These are phyloP conservation scores for Nilaparvata lugens DNA, from an alignment of 1,140 invertebrate species.

Conservation along the genomic window DNA sequence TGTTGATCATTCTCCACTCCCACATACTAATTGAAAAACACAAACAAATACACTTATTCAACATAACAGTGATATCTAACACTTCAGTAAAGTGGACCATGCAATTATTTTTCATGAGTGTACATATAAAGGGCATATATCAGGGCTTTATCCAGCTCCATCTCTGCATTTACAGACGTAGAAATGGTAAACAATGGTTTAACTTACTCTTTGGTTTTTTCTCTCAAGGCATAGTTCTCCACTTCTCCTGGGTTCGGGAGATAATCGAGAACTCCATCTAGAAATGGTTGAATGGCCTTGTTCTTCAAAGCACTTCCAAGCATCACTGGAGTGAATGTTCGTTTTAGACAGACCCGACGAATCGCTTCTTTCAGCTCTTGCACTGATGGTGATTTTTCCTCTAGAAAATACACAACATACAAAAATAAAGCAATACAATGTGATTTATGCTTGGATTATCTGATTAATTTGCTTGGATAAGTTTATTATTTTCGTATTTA, in stretches of 20 bases:
- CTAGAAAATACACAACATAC: conserved; percentile 34
- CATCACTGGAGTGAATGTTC: conserved; percentile 83
- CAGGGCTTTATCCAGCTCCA: too few species aligned
- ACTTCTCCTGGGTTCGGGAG: conserved; percentile 94
- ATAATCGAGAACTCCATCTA: conserved; percentile 87
- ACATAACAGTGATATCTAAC: too few species aligned
- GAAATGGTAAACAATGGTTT: not conserved
- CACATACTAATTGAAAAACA: too few species aligned
- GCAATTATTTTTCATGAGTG: not conserved
- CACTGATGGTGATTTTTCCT: conserved; percentile 69
- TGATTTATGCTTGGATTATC: too few species aligned
- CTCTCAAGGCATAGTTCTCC: conserved; percentile 68
- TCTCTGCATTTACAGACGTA: too few species aligned
- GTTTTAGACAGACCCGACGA: conserved; percentile 68
- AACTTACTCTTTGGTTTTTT: conserved; percentile 39
- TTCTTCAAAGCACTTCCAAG: conserved; percentile 97
- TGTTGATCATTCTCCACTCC: too few species aligned
- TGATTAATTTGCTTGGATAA: too few species aligned
- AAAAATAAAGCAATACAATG: not conserved
- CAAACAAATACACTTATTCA: too few species aligned
- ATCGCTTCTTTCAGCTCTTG: conserved; percentile 78
- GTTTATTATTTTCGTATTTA: too few species aligned
- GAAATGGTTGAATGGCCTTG: conserved; percentile 90
- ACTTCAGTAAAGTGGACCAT: not conserved
- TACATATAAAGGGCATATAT: not conserved